Conservation (phyloP, 2,113 vertebrate species). For the Ascaphus truei region DNA sequence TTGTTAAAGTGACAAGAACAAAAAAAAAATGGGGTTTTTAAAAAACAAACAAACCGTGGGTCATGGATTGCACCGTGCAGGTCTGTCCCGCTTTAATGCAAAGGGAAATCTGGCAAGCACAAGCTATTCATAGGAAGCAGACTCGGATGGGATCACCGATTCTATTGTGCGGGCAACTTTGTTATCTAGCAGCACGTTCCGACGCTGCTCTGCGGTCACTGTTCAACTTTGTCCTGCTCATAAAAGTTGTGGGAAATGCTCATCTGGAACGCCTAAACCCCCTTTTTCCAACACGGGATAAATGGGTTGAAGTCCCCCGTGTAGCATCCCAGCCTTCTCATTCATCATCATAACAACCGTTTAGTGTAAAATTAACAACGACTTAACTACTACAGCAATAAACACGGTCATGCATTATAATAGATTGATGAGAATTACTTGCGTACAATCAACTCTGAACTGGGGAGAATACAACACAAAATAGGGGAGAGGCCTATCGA, state of each 20-base stretch:
- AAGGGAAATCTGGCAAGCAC: not conserved
- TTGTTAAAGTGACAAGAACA: not conserved
- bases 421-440: constrained; percentile 59
- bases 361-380: constrained; percentile 76
- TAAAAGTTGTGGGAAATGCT: not conserved
- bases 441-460: constrained; percentile 48
- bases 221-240: not conserved
- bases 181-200: not conserved
- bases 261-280: not conserved
- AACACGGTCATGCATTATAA: constrained; percentile 60
- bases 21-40: not conserved
- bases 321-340: constrained; percentile 49
- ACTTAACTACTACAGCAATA: constrained; percentile 63
- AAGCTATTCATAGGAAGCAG: not conserved
- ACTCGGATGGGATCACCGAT: not conserved
- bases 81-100: not conserved
- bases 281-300: constrained; percentile 9
- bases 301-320: constrained; percentile 52
- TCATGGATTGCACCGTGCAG: not conserved
- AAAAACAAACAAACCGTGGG: too few relatives aligned
- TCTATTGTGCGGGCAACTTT: not conserved
- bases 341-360: constrained; percentile 68
- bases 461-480: too few relatives aligned
- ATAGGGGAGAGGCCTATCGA: constrained; percentile 30
- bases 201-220: not conserved